Percentiles rank a stretch among this genome's conserved stretches.
phyloP scores from a whole-genome alignment of 2,113 vertebrate species.

The human (Homo sapiens) region GRCh38 chr3:148293501-148294000 shows the following conservation, averaged over 20 bases:
- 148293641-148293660: neutral
- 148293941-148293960: neutral
- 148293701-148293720: neutral
- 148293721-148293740: neutral
- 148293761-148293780: neutral
- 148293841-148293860: neutral
- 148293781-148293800: neutral
- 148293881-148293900: neutral
- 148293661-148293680: neutral
- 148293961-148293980: neutral
- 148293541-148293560: neutral
- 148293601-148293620: neutral
- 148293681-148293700: neutral
- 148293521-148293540: neutral
- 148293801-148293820: neutral
- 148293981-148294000: neutral
- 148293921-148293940: fast-evolving
- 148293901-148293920: neutral
- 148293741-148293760: neutral
- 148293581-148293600: neutral
- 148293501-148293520: neutral
- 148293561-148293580: neutral
- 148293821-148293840: neutral
- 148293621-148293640: neutral
- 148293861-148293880: neutral